phyloP scores from a whole-genome alignment of 30 jellyfish, hydroid and myxozoan genomes.

The Aurelia sp. region DNA sequence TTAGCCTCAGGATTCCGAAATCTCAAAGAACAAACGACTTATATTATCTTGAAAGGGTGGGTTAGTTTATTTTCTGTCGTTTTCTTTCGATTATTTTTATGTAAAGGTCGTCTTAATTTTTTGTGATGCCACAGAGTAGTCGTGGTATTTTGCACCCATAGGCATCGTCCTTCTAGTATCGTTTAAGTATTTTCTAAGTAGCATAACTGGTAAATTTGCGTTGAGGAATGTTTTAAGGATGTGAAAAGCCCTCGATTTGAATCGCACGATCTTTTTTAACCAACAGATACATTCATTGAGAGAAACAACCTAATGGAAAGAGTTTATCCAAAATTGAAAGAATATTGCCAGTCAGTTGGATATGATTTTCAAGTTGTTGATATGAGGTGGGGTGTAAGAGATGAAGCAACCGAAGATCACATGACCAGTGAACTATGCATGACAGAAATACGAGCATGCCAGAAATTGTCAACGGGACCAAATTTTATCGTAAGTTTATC shows the following conservation, averaged over 20 bases:
- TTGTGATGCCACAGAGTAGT: too few species aligned
- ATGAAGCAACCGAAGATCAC: constrained; percentile 97
- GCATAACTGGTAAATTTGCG: neutral
- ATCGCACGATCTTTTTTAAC: too few species aligned
- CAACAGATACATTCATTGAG: constrained; percentile 80
- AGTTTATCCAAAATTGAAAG: constrained; percentile 86
- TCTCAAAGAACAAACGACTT: too few species aligned
- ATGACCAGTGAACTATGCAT: constrained; percentile 91
- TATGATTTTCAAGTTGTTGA: constrained; percentile 96
- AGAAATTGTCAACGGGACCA: constrained; percentile 89
- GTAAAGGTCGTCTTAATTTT: neutral
- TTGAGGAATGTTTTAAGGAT: neutral
- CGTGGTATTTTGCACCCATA: neutral
- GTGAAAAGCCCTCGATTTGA: too few species aligned
- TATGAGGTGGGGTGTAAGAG: constrained; percentile 98
- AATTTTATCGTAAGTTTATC: constrained; percentile 82
- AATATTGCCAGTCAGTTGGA: constrained; percentile 90
- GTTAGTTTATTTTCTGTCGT: too few species aligned
- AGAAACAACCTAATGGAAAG: constrained; percentile 83
- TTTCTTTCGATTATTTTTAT: too few species aligned
- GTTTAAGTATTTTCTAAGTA: neutral
- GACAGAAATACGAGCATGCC: constrained; percentile 88
- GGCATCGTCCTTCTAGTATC: constrained; percentile 10
- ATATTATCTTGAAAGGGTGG: too few species aligned
- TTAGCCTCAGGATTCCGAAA: too few species aligned